A percentile compares a stretch with the other conserved stretches of the same genome.
These are phyloP conservation scores for Phrynosoma platyrhinos DNA, from an alignment of 2,113 vertebrate genomes.

Conservation along the genomic window DNA sequence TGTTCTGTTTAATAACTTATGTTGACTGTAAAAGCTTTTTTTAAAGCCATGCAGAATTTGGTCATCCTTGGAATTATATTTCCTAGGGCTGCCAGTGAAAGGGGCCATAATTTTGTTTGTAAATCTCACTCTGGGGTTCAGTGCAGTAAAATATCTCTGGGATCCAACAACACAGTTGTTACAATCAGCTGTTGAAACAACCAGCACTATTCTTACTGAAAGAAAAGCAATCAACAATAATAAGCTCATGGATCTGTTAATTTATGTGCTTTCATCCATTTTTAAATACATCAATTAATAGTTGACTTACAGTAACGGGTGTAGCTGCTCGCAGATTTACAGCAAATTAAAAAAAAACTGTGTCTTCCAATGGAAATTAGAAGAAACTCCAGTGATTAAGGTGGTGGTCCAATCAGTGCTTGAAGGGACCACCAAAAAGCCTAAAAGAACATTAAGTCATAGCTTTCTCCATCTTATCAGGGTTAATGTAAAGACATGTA, in stretches of 20 bases:
- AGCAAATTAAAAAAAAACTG: background rate
- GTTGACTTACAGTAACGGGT: background rate
- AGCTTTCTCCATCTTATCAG: too few relatives aligned
- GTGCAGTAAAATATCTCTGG: background rate
- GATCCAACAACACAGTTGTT: conserved; percentile 4
- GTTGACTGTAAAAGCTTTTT: background rate
- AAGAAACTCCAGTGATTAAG: background rate
- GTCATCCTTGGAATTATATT: conserved; percentile 6
- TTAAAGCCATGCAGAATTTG: conserved; percentile 13
- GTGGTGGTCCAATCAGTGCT: background rate
- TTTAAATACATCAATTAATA: background rate
- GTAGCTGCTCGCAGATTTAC: too few relatives aligned
- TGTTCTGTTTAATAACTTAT: background rate
- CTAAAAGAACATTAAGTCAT: background rate
- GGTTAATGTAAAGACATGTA: too few relatives aligned
- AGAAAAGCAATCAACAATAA: background rate
- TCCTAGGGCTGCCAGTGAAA: background rate
- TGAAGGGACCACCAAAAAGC: background rate
- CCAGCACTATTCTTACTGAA: background rate
- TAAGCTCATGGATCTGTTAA: background rate
- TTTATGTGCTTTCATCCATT: too few relatives aligned
- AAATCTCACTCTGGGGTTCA: conserved; percentile 6
- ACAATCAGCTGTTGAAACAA: background rate
- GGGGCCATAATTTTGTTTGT: background rate
- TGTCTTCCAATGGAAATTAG: background rate